These are phyloP conservation scores for Poicephalus meyeri DNA, from an alignment of 2,113 vertebrate species.

Conservation along the genomic window DNA sequence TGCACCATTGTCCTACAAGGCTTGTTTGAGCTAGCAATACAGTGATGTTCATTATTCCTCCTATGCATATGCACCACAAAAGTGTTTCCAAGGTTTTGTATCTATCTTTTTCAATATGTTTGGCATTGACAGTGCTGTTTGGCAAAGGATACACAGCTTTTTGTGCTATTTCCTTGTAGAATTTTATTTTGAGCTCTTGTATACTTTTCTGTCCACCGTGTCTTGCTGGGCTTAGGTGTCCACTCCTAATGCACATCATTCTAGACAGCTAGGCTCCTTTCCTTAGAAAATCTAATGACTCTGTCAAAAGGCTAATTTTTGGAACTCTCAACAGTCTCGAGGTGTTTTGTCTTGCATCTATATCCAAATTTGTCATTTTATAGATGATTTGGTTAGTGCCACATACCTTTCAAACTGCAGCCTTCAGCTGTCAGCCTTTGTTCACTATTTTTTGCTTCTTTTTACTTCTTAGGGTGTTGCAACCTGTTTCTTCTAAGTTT, in stretches of 20 bases:
- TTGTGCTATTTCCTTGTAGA: not conserved
- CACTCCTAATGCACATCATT: not conserved
- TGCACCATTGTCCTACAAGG: not conserved
- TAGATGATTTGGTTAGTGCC: not conserved
- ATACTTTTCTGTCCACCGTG: not conserved
- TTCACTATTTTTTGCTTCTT: not conserved
- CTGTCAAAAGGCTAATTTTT: not conserved
- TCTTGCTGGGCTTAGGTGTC: not conserved
- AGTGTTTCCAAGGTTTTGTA: not conserved
- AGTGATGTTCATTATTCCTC: fast-evolving
- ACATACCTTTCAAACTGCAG: not conserved
- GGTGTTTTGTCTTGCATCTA: not conserved
- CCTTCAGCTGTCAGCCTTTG: not conserved
- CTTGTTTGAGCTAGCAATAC: not conserved
- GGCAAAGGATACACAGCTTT: not conserved
- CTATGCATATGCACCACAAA: not conserved
- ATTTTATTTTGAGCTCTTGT: not conserved
- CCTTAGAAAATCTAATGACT: not conserved
- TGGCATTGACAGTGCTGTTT: not conserved
- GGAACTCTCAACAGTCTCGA: not conserved
- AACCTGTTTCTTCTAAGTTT: not conserved
- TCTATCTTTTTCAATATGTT: not conserved
- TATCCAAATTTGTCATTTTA: not conserved
- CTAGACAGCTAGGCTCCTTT: not conserved
- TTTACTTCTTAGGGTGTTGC: not conserved